phyloP scores from a whole-genome alignment of 1,140 invertebrate species.

The Daktulosphaira vitifoliae region DNA sequence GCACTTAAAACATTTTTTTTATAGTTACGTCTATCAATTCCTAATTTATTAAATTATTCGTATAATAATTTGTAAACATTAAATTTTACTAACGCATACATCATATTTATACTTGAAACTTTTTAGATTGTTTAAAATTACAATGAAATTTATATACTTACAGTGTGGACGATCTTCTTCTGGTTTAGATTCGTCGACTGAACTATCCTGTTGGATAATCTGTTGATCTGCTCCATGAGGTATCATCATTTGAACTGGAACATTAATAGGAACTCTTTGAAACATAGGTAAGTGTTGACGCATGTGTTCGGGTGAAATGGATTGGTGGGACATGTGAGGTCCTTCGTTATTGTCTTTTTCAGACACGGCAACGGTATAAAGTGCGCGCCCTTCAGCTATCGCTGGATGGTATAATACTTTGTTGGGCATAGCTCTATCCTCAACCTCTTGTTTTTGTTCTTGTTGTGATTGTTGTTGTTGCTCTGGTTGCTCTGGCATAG shows the following conservation, averaged over 20 bases:
- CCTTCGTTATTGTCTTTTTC: slow-evolving; percentile 1
- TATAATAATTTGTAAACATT: too few species aligned
- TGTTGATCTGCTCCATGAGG: neutral
- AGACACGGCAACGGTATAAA: slow-evolving; percentile 31
- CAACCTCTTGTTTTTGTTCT: neutral
- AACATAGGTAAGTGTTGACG: slow-evolving; percentile 36
- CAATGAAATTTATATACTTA: too few species aligned
- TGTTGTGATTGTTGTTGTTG: slow-evolving; percentile 10
- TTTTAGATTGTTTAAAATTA: too few species aligned
- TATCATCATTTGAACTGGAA: slow-evolving; percentile 20
- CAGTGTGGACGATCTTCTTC: slow-evolving; percentile 40
- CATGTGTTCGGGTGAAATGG: neutral
- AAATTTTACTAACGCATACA: too few species aligned
- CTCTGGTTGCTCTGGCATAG: neutral
- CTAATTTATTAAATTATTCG: too few species aligned
- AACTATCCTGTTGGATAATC: neutral
- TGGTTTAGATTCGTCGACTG: slow-evolving; percentile 26
- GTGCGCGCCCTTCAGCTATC: slow-evolving; percentile 32
- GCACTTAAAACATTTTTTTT: too few species aligned
- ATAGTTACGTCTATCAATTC: too few species aligned
- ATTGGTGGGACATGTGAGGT: neutral
- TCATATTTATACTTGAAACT: too few species aligned
- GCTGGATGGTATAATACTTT: slow-evolving; percentile 34
- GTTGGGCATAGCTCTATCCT: slow-evolving; percentile 16
- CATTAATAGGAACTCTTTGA: slow-evolving; percentile 35